A percentile compares a stretch with the other conserved stretches of the same genome.
Evolutionary conservation across 2,113 vertebrate genomes (phyloP).

Genomic region (Vulpes lagopus): DNA sequence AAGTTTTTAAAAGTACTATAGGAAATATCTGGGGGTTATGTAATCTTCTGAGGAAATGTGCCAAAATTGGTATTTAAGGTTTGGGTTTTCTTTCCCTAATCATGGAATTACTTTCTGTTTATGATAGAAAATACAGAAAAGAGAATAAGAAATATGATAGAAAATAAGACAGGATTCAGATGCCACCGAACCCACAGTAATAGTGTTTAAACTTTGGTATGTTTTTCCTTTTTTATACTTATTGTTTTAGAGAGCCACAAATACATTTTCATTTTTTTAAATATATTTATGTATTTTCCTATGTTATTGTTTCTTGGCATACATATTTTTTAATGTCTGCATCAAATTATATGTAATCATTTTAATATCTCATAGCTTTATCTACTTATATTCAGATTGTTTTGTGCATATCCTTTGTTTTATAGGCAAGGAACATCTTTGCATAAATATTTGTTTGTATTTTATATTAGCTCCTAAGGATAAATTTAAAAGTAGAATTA

Average conservation of each 20-base stretch:
- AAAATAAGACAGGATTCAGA: background rate
- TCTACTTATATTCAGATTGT: background rate
- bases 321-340: background rate
- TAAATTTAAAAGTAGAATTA: constrained; percentile 51
- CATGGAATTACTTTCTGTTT: background rate
- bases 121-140: background rate
- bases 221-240: background rate
- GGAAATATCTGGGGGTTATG: background rate
- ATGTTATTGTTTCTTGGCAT: background rate
- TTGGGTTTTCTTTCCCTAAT: background rate
- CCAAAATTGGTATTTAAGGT: background rate
- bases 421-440: background rate
- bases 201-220: background rate
- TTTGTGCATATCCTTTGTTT: background rate
- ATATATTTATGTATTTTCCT: background rate
- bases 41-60: background rate
- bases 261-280: constrained; percentile 17
- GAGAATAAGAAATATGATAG: background rate
- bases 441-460: constrained; percentile 37
- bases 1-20: background rate
- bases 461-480: background rate
- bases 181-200: background rate
- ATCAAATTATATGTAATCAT: constrained; percentile 7
- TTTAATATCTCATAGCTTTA: constrained; percentile 12
- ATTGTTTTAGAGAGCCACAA: background rate